Conservation (phyloP, 2,888 invertebrate genomes). For the Ariolimax columbianus region DNA sequence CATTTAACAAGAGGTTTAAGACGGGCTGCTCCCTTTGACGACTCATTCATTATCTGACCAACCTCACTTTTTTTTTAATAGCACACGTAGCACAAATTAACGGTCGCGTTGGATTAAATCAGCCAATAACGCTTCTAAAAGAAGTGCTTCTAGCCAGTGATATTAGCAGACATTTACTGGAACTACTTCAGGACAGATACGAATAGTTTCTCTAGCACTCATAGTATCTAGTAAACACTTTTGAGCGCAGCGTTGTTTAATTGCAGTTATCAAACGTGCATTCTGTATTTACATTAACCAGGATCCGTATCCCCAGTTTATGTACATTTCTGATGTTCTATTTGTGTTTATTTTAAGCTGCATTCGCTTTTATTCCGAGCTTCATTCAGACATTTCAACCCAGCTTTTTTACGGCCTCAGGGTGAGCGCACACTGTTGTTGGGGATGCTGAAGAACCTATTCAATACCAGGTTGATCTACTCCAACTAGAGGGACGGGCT, state of each 20-base stretch:
- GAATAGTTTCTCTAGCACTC: no score
- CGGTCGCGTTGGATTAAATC: neutral
- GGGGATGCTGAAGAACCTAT: slow-evolving; percentile 6
- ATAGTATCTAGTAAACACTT: neutral
- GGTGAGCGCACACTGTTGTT: slow-evolving; percentile 12
- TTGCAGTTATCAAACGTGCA: neutral
- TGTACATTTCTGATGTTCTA: neutral
- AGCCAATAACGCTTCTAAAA: no score
- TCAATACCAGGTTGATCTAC: neutral
- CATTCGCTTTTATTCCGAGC: neutral
- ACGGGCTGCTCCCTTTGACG: no score
- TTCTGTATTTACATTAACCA: neutral
- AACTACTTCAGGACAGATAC: no score
- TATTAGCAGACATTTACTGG: no score
- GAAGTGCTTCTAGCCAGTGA: no score
- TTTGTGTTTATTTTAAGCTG: neutral
- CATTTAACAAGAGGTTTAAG: no score
- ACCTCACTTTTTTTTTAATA: no score
- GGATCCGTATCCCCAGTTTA: neutral
- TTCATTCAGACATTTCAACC: neutral
- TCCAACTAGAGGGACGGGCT: slow-evolving; percentile 1
- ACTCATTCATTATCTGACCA: no score
- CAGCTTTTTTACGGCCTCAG: neutral
- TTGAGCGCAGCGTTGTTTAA: neutral
- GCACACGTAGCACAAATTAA: neutral